These are phyloP conservation scores for Pheosia tremula DNA, from an alignment of 2,888 invertebrate genomes.

Conservation along the genomic window DNA sequence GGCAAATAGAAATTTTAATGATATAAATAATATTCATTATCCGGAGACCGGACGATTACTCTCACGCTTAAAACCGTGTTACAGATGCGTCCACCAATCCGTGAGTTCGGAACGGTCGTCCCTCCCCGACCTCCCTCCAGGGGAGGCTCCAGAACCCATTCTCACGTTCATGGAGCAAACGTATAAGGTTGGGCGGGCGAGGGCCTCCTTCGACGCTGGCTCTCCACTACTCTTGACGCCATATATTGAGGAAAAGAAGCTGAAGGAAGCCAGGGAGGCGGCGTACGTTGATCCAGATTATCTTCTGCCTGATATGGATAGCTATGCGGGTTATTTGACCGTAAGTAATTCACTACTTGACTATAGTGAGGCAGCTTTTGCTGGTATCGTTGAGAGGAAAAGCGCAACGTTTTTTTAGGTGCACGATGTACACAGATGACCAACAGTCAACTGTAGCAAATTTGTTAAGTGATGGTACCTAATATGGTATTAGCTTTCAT, in stretches of 20 bases:
- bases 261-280: conserved; percentile 77
- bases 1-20: no score
- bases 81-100: conserved; percentile 55
- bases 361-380: background rate
- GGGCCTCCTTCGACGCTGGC: conserved; percentile 66
- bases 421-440: no score
- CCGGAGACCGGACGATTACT: no score
- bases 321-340: conserved; percentile 78
- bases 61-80: background rate
- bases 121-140: conserved; percentile 70
- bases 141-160: conserved; percentile 77
- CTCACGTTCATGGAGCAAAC: conserved; percentile 72
- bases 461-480: no score
- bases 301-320: conserved; percentile 74
- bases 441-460: no score
- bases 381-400: background rate
- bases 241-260: conserved; percentile 78
- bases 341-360: conserved; percentile 43
- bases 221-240: conserved; percentile 83
- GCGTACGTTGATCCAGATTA: conserved; percentile 70
- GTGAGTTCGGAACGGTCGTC: conserved; percentile 50
- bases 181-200: conserved; percentile 57
- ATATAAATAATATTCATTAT: no score
- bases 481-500: no score
- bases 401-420: no score